Percentiles rank a stretch among this genome's conserved stretches.
These are phyloP conservation scores for Leucosticte australis DNA, from an alignment of 2,113 vertebrate species.

Conservation along the genomic window DNA sequence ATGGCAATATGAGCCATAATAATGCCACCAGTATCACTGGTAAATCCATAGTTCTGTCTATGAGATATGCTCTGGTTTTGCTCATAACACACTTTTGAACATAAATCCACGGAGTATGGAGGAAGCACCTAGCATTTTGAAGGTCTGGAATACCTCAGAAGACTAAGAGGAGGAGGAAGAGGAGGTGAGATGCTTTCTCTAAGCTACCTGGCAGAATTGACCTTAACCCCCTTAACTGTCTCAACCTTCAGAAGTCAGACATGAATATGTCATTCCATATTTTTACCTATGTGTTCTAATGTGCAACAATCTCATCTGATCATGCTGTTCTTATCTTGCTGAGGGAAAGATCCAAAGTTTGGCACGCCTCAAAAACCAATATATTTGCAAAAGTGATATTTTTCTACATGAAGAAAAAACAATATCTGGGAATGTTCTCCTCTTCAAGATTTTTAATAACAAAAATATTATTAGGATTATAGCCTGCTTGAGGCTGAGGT, in stretches of 20 bases:
- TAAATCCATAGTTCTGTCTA: not conserved
- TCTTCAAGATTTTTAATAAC: not conserved
- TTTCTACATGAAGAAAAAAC: not conserved
- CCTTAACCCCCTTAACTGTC: not conserved
- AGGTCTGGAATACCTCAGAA: not conserved
- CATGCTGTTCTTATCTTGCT: not conserved
- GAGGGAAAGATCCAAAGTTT: not conserved
- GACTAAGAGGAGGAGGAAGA: not conserved
- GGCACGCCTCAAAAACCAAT: not conserved
- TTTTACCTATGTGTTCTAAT: not conserved
- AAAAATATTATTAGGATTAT: not conserved
- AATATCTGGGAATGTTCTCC: not conserved
- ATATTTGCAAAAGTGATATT: not conserved
- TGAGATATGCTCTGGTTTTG: not conserved
- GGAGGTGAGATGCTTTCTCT: not conserved
- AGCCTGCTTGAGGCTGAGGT: not conserved
- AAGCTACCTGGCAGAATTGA: not conserved
- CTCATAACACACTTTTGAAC: not conserved
- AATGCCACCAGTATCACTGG: not conserved
- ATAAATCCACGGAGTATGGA: not conserved
- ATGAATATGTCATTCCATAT: not conserved
- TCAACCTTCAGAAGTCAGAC: not conserved
- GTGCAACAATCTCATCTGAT: not conserved
- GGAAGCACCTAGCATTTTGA: not conserved
- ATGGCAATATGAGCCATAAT: not conserved